Conservation (phyloP, 1,140 invertebrate species). For the Carcinoscorpius rotundicauda region DNA sequence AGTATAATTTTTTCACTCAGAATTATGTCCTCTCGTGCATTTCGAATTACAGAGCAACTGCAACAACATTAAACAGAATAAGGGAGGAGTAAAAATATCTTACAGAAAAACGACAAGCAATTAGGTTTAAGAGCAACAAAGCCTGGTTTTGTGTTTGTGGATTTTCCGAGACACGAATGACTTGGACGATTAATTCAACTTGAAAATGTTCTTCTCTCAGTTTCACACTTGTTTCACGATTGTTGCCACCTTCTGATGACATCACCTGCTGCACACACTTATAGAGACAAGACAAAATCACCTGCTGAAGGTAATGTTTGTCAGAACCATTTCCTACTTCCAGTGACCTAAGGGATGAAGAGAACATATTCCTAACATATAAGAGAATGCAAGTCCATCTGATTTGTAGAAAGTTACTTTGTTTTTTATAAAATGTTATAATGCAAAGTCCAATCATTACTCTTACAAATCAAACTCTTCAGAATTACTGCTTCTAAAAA, state of each 20-base stretch:
- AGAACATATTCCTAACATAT: not conserved
- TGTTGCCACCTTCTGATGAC: not conserved
- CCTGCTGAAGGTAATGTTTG: conserved; percentile 80
- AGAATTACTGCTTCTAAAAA: too few relatives aligned
- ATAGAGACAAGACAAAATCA: conserved; percentile 62
- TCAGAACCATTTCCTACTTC: conserved; percentile 64
- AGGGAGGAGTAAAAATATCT: too few relatives aligned
- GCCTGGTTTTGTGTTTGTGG: conserved; percentile 90
- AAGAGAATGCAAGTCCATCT: too few relatives aligned
- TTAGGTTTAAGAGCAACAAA: conserved; percentile 60
- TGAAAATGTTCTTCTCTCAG: conserved; percentile 45
- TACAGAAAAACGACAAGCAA: conserved; percentile 35
- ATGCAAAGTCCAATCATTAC: too few relatives aligned
- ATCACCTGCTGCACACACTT: conserved; percentile 49
- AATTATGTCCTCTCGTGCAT: too few relatives aligned
- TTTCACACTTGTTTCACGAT: conserved; percentile 25
- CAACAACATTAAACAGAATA: too few relatives aligned
- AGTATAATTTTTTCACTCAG: too few relatives aligned
- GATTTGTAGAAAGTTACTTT: too few relatives aligned
- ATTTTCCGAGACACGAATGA: conserved; percentile 75
- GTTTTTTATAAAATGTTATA: too few relatives aligned
- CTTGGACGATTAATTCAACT: conserved; percentile 70
- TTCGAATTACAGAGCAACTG: too few relatives aligned
- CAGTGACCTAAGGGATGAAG: conserved; percentile 37
- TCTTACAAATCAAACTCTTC: too few relatives aligned